Evolutionary conservation across 2,888 invertebrate species (phyloP).

Genomic region (Oxytorus armatus): DNA sequence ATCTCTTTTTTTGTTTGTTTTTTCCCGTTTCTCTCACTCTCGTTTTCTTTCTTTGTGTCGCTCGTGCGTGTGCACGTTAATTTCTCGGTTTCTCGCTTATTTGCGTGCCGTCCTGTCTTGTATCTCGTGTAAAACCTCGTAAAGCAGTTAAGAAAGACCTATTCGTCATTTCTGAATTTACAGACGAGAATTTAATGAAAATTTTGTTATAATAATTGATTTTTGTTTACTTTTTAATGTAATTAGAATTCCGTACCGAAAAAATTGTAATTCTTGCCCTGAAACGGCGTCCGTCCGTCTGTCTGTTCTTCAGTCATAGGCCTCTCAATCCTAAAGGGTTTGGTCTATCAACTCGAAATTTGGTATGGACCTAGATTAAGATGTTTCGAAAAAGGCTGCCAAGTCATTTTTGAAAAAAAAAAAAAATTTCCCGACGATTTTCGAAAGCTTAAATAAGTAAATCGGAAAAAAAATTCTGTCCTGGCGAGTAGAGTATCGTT

Average conservation of each 20-base stretch:
- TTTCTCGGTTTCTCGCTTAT: slow-evolving; percentile 52
- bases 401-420: too few species aligned
- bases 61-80: slow-evolving; percentile 38
- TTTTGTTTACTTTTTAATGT: not conserved
- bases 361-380: too few species aligned
- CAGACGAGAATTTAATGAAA: slow-evolving; percentile 12
- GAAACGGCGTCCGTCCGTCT: too few species aligned
- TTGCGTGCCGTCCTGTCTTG: slow-evolving; percentile 36
- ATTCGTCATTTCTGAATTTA: slow-evolving; percentile 34
- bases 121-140: slow-evolving; percentile 36
- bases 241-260: not conserved
- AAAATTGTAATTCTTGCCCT: not conserved
- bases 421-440: too few species aligned
- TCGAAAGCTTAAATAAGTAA: too few species aligned
- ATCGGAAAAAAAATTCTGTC: too few species aligned
- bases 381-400: too few species aligned
- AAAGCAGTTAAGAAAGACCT: slow-evolving; percentile 36
- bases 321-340: too few species aligned
- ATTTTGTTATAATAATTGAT: not conserved
- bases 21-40: slow-evolving; percentile 26
- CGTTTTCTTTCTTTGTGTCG: slow-evolving; percentile 6
- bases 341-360: too few species aligned
- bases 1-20: too few species aligned
- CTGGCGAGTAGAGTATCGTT: too few species aligned
- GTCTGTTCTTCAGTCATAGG: too few species aligned